Conservation (phyloP, 2,113 vertebrate species). For the Propithecus coquereli region DNA sequence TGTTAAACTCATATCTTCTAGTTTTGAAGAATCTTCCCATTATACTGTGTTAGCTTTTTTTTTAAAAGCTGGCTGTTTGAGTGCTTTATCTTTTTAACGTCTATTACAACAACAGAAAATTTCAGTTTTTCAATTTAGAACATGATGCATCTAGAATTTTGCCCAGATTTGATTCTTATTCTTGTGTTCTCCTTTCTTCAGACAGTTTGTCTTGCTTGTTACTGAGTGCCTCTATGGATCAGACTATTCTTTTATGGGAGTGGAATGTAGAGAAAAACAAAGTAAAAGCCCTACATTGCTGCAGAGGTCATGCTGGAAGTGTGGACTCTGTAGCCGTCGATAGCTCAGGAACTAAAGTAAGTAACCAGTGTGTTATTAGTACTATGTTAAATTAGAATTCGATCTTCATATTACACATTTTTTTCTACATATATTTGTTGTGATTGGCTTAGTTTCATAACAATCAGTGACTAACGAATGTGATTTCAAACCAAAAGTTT, state of each 20-base stretch:
- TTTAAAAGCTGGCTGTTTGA: not conserved
- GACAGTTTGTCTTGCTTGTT: conserved; percentile 91
- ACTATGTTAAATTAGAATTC: not conserved
- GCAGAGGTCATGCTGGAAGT: conserved; percentile 93
- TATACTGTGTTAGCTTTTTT: not conserved
- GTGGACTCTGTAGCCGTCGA: conserved; percentile 92
- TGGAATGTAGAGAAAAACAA: conserved; percentile 95
- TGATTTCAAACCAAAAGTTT: conserved; percentile 5
- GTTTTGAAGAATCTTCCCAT: not conserved
- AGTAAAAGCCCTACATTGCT: conserved; percentile 93
- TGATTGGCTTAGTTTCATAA: not conserved
- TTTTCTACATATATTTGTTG: not conserved
- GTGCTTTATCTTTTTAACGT: not conserved
- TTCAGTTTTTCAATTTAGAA: not conserved
- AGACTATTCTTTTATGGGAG: conserved; percentile 95
- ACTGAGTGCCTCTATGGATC: conserved; percentile 95
- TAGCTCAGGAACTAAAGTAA: conserved; percentile 90
- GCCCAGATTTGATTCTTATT: not conserved
- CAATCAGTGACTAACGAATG: not conserved
- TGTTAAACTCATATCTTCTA: not conserved
- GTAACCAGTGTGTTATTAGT: not conserved
- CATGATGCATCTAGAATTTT: not conserved
- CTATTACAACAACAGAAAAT: not conserved
- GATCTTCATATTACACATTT: not conserved
- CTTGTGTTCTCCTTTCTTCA: conserved; percentile 68